These are phyloP conservation scores for Frankliniella fusca DNA, from an alignment of 2,888 invertebrate species.

Conservation along the genomic window DNA sequence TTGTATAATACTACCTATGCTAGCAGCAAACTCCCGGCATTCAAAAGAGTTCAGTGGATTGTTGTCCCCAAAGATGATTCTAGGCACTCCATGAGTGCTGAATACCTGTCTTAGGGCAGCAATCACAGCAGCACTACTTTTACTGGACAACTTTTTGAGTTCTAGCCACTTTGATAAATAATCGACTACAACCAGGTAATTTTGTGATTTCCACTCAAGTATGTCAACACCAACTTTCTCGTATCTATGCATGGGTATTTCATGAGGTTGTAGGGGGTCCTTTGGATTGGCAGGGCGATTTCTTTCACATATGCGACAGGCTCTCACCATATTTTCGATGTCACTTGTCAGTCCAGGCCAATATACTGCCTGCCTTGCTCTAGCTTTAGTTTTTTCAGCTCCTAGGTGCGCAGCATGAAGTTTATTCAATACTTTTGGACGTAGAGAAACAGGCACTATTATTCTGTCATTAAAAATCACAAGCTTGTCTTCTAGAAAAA, in stretches of 20 bases:
- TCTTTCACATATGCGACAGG: constrained; percentile 33
- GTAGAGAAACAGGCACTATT: constrained; percentile 33
- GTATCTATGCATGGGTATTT: constrained; percentile 33
- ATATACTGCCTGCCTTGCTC: constrained; percentile 35
- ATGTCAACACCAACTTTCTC: constrained; percentile 33
- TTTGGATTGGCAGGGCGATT: constrained; percentile 32
- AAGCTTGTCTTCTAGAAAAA: constrained; percentile 30
- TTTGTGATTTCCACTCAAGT: constrained; percentile 31
- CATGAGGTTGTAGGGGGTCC: constrained; percentile 35
- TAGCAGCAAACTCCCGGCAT: constrained; percentile 29
- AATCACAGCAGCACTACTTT: constrained; percentile 31
- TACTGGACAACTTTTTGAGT: constrained; percentile 18
- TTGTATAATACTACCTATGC: no score
- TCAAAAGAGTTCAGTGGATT: constrained; percentile 26
- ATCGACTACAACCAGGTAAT: constrained; percentile 36
- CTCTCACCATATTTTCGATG: constrained; percentile 33
- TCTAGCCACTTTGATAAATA: constrained; percentile 36
- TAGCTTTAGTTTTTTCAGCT: constrained; percentile 31
- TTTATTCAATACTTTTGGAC: constrained; percentile 33
- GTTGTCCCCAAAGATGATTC: constrained; percentile 28
- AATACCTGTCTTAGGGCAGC: constrained; percentile 33
- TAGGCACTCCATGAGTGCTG: constrained; percentile 33
- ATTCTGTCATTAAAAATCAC: constrained; percentile 31
- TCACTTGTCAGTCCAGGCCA: constrained; percentile 34
- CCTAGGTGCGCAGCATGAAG: constrained; percentile 37